phyloP scores from a whole-genome alignment of 2,113 vertebrate species.

The Thalassoma bifasciatum region DNA sequence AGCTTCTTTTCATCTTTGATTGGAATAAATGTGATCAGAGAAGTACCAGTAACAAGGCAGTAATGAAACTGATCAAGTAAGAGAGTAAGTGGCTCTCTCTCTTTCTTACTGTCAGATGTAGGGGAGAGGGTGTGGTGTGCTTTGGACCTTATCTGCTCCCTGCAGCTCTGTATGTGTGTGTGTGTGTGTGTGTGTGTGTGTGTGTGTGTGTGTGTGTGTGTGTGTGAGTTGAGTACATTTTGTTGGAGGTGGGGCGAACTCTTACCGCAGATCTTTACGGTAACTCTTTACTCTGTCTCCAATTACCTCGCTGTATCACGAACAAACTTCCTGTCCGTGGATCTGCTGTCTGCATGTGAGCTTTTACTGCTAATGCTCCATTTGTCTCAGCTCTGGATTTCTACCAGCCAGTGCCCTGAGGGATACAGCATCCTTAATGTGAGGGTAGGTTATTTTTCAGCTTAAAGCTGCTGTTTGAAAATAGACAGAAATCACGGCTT shows the following conservation, averaged over 20 bases:
- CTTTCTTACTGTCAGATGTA: conserved; percentile 8
- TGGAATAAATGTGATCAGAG: conserved; percentile 1
- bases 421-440: conserved; percentile 63
- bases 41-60: not conserved
- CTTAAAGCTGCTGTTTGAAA: conserved; percentile 36
- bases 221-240: conserved; percentile 1
- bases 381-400: conserved; percentile 41
- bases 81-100: conserved; percentile 26
- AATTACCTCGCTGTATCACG: conserved; percentile 55
- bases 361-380: conserved; percentile 64
- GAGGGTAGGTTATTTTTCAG: conserved; percentile 54
- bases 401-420: conserved; percentile 34
- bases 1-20: not conserved
- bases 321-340: conserved; percentile 65
- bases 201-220: not conserved
- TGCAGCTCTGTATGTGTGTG: conserved; percentile 59
- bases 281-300: conserved; percentile 66
- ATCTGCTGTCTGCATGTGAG: conserved; percentile 47
- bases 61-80: conserved; percentile 30
- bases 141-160: conserved; percentile 75
- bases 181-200: conserved; percentile 18
- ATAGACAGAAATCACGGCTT: not conserved
- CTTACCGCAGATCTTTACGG: conserved; percentile 58
- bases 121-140: conserved; percentile 74
- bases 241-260: conserved; percentile 61